Evolutionary conservation across 2,113 vertebrate genomes (phyloP).

Genomic region (Plecturocebus donacophilus): DNA sequence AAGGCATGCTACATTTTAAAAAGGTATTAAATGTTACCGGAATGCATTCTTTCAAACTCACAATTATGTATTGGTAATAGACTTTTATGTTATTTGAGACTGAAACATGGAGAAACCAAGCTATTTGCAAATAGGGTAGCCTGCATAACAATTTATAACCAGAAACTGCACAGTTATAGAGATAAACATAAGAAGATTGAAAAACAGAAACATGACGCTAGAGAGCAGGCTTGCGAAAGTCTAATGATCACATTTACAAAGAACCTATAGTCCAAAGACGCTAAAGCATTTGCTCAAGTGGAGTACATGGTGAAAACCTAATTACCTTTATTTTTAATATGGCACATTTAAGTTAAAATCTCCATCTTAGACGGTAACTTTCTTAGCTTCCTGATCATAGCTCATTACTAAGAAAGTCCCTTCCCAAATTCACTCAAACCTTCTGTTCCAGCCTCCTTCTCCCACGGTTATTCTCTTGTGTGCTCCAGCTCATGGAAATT

Average conservation of each 20-base stretch:
- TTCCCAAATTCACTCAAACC: background rate
- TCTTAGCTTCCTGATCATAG: background rate
- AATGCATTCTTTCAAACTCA: background rate
- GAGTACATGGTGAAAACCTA: background rate
- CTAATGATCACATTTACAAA: background rate
- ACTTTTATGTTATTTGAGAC: background rate
- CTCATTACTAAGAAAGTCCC: background rate
- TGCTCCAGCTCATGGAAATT: background rate
- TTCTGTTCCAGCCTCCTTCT: background rate
- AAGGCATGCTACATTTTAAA: background rate
- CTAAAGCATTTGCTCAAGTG: background rate
- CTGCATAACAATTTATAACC: background rate
- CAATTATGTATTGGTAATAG: background rate
- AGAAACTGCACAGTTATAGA: background rate
- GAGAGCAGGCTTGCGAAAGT: background rate
- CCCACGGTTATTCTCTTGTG: background rate
- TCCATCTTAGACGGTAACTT: background rate
- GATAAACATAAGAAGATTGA: background rate
- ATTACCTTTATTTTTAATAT: slow-evolving; percentile 4
- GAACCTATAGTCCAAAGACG: background rate
- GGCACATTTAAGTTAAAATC: background rate
- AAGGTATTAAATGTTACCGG: background rate
- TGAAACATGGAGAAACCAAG: background rate
- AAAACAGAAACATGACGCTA: background rate
- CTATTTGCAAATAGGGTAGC: background rate